A percentile compares a stretch with the other conserved stretches of the same genome.
phyloP scores from a whole-genome alignment of 2,113 vertebrate species.

The Poicephalus meyeri region DNA sequence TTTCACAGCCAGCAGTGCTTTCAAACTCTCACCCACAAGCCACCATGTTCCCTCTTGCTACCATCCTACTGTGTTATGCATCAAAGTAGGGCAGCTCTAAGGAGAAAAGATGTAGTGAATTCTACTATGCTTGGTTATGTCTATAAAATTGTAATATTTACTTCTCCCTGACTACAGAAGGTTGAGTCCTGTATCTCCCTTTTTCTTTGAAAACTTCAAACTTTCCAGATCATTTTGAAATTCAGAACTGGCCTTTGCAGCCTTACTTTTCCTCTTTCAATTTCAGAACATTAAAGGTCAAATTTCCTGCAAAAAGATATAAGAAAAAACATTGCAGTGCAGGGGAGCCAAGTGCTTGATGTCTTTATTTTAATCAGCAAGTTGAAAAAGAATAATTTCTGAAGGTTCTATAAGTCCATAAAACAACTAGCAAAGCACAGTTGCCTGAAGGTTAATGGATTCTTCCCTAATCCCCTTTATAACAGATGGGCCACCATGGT shows the following conservation, averaged over 20 bases:
- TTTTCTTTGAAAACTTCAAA: neutral
- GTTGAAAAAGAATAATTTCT: neutral
- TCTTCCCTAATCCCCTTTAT: neutral
- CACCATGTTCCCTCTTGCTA: neutral
- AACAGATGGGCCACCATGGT: neutral
- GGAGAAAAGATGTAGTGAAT: neutral
- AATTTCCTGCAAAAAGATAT: neutral
- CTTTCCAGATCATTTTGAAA: neutral
- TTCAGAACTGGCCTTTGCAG: neutral
- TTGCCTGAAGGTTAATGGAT: neutral
- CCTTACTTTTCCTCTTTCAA: neutral
- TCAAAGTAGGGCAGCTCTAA: conserved; percentile 8
- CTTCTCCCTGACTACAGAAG: neutral
- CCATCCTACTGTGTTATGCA: neutral
- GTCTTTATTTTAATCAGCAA: neutral
- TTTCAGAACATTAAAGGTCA: neutral
- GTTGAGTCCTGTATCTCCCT: neutral
- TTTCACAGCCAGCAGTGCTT: neutral
- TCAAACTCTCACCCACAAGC: neutral
- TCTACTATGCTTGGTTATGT: neutral
- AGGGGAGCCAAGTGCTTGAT: neutral
- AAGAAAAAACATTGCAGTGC: neutral
- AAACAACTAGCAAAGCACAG: neutral
- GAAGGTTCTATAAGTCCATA: neutral
- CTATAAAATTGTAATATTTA: conserved; percentile 25